A percentile compares a stretch with the other conserved stretches of the same genome.
Conservation (phyloP, 2,797 vertebrate genomes). For the Menidia menidia region DNA sequence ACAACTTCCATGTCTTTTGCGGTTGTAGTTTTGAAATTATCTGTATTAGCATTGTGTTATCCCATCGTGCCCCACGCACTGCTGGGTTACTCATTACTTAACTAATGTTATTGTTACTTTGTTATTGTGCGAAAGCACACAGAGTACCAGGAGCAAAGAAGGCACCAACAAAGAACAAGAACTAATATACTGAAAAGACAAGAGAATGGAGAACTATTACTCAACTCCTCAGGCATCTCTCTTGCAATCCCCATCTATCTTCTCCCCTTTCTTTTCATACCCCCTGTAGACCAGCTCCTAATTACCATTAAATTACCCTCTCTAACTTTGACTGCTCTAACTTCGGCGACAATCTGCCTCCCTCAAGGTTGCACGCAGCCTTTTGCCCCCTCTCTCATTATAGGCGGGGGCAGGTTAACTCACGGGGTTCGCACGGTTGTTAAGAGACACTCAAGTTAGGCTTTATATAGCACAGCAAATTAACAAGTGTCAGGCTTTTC, state of each 20-base stretch:
- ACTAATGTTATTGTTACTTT: conserved; percentile 75
- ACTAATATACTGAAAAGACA: conserved; percentile 65
- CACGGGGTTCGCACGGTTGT: conserved; percentile 27
- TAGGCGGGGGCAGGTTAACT: conserved; percentile 11
- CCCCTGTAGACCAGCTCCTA: conserved; percentile 67
- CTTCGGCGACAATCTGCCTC: conserved; percentile 43
- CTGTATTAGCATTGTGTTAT: conserved; percentile 52
- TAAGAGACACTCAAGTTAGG: conserved; percentile 39
- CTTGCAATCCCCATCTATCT: conserved; percentile 28
- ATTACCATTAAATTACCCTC: conserved; percentile 69
- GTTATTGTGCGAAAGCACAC: conserved; percentile 70
- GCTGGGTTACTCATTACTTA: conserved; percentile 67
- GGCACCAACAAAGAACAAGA: conserved; percentile 53
- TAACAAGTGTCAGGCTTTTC: conserved; percentile 4
- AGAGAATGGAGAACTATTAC: conserved; percentile 57
- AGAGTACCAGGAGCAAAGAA: conserved; percentile 57
- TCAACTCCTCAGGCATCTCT: conserved; percentile 52
- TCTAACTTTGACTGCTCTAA: conserved; percentile 53
- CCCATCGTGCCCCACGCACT: conserved; percentile 35
- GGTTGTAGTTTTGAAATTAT: conserved; percentile 30
- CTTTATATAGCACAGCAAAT: conserved; percentile 57
- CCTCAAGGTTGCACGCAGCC: conserved; percentile 47
- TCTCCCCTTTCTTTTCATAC: conserved; percentile 34
- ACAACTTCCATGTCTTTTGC: conserved; percentile 1
- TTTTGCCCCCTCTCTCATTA: conserved; percentile 19